These are phyloP conservation scores for Sisyra terminalis DNA, from an alignment of 2,888 invertebrate genomes.

Conservation along the genomic window DNA sequence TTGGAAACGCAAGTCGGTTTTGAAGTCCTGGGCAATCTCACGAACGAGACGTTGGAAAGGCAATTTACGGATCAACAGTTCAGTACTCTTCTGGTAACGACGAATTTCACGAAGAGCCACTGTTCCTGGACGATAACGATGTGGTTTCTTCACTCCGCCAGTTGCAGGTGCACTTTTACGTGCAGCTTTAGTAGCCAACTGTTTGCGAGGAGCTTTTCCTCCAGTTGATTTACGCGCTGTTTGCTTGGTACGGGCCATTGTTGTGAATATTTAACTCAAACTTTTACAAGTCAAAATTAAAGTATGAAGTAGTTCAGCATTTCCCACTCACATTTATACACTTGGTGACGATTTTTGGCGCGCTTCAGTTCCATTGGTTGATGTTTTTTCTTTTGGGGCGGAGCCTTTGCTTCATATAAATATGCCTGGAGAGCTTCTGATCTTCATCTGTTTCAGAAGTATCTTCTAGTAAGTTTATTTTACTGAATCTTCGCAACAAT, in stretches of 20 bases:
- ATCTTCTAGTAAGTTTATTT: too few relatives aligned
- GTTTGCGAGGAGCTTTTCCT: slow-evolving; percentile 93
- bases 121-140: slow-evolving; percentile 93
- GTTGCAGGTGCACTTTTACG: slow-evolving; percentile 90
- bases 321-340: not conserved
- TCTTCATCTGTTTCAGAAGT: not conserved
- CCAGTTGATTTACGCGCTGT: slow-evolving; percentile 94
- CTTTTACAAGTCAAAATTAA: not conserved
- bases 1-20: slow-evolving; percentile 91
- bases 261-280: not conserved
- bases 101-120: slow-evolving; percentile 94
- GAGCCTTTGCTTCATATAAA: not conserved
- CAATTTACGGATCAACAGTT: slow-evolving; percentile 86
- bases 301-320: not conserved
- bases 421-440: not conserved
- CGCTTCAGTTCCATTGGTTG: not conserved
- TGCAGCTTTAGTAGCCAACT: slow-evolving; percentile 85
- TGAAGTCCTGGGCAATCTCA: slow-evolving; percentile 96
- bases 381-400: not conserved
- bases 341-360: not conserved
- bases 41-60: slow-evolving; percentile 92
- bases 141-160: slow-evolving; percentile 91
- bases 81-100: slow-evolving; percentile 92
- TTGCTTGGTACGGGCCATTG: slow-evolving; percentile 95
- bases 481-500: slow-evolving; percentile 26